Conservation (phyloP, 2,113 vertebrate species). For the Sphaerodactylus townsendi region DNA sequence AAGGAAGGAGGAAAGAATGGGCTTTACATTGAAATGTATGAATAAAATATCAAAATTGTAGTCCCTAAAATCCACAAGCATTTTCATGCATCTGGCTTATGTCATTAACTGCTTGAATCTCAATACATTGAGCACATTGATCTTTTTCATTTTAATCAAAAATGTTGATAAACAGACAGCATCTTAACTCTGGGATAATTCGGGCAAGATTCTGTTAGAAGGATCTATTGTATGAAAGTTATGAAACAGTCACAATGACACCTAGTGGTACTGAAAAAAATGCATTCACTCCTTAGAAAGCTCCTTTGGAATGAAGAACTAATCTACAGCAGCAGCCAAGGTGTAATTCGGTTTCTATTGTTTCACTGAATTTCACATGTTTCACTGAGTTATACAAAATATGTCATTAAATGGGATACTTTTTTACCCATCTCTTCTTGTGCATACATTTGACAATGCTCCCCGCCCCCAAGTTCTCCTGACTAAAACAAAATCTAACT, state of each 20-base stretch:
- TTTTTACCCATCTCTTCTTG: slow-evolving; percentile 7
- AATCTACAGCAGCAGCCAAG: background rate
- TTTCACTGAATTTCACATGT: slow-evolving; percentile 6
- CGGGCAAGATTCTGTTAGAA: background rate
- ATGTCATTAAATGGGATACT: background rate
- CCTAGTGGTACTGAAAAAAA: slow-evolving; percentile 70
- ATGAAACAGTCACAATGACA: slow-evolving; percentile 70
- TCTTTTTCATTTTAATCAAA: slow-evolving; percentile 23
- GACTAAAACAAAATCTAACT: background rate
- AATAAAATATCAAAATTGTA: slow-evolving; percentile 10
- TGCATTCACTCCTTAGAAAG: background rate
- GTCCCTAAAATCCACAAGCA: background rate
- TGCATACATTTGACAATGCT: background rate
- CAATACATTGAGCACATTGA: background rate
- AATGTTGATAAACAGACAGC: slow-evolving; percentile 47
- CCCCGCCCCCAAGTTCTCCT: background rate
- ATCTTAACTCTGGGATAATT: slow-evolving; percentile 19
- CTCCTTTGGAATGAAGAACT: background rate
- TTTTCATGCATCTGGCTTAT: background rate
- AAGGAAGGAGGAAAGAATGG: background rate
- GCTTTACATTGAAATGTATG: background rate
- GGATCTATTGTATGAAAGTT: slow-evolving; percentile 13
- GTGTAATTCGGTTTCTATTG: background rate
- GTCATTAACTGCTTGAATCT: slow-evolving; percentile 14
- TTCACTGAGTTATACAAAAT: background rate